Percentiles rank a stretch among this genome's conserved stretches.
These are phyloP conservation scores for Yoshiicerus persimilis DNA, from an alignment of 1,140 invertebrate genomes.

Conservation along the genomic window DNA sequence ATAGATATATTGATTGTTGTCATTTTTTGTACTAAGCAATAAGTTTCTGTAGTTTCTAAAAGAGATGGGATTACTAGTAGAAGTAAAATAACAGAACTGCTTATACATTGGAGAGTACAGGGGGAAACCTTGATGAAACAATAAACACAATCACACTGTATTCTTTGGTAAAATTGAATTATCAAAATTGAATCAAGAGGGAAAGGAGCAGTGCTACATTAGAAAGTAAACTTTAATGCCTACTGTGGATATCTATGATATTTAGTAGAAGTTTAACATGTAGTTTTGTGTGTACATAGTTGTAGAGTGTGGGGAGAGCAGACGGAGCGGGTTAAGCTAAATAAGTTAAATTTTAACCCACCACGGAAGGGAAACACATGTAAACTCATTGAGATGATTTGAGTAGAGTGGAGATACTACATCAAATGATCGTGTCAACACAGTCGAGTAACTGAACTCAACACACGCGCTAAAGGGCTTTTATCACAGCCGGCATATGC, in stretches of 20 bases:
- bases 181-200: neutral
- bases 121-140: neutral
- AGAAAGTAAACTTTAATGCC: neutral
- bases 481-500: conserved; percentile 1
- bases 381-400: conserved; percentile 4
- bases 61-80: neutral
- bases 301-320: neutral
- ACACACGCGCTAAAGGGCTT: neutral
- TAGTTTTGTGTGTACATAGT: neutral
- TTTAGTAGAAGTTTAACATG: neutral
- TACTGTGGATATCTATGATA: neutral
- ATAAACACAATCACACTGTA: neutral
- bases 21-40: too few relatives aligned
- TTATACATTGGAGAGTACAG: neutral
- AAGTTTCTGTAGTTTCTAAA: too few relatives aligned
- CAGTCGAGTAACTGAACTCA: neutral
- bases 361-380: neutral
- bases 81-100: too few relatives aligned
- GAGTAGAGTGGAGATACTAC: neutral
- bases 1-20: too few relatives aligned
- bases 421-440: conserved; percentile 20
- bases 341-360: conserved; percentile 9
- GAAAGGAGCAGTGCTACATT: neutral
- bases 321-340: neutral
- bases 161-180: neutral